Evolutionary conservation across 1,140 invertebrate species (phyloP).

Genomic region (Dendroctonus ponderosae): DNA sequence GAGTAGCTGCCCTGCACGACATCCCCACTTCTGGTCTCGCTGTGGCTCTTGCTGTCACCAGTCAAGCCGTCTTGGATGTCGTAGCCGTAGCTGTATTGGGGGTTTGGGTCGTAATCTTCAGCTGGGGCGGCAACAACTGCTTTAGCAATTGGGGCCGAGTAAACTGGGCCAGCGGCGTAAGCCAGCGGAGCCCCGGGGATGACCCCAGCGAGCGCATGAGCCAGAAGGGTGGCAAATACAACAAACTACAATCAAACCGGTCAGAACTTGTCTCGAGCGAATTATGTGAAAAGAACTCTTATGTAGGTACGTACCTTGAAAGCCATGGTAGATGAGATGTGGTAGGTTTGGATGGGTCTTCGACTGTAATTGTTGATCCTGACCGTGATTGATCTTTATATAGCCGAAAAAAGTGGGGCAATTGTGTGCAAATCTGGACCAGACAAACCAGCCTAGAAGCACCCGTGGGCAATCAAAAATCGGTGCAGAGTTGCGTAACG

Average conservation of each 20-base stretch:
- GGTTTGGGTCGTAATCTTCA: constrained; percentile 53
- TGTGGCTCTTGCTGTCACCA: constrained; percentile 52
- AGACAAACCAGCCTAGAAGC: constrained; percentile 26
- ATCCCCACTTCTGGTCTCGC: constrained; percentile 60
- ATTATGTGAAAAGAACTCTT: too few species aligned
- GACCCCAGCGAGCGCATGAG: constrained; percentile 9
- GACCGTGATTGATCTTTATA: constrained; percentile 31
- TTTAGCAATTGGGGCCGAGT: constrained; percentile 47
- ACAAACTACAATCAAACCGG: constrained; percentile 8
- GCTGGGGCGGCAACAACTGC: constrained; percentile 43
- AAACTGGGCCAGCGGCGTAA: constrained; percentile 18
- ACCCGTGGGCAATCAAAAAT: constrained; percentile 34
- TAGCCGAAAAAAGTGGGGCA: constrained; percentile 31
- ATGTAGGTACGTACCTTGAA: constrained; percentile 30
- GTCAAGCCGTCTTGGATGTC: constrained; percentile 52
- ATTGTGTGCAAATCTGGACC: constrained; percentile 33
- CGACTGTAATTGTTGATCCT: constrained; percentile 28
- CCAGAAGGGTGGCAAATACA: constrained; percentile 26
- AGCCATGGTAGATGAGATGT: constrained; percentile 25
- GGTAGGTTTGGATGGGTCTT: constrained; percentile 21
- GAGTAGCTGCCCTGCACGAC: constrained; percentile 66
- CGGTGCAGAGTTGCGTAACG: constrained; percentile 20
- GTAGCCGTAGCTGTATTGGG: constrained; percentile 56
- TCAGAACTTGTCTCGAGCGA: neutral
- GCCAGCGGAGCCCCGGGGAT: constrained; percentile 33